A percentile compares a stretch with the other conserved stretches of the same genome.
Evolutionary conservation across 2,888 invertebrate species (phyloP).

Genomic region (Oscheius onirici): DNA sequence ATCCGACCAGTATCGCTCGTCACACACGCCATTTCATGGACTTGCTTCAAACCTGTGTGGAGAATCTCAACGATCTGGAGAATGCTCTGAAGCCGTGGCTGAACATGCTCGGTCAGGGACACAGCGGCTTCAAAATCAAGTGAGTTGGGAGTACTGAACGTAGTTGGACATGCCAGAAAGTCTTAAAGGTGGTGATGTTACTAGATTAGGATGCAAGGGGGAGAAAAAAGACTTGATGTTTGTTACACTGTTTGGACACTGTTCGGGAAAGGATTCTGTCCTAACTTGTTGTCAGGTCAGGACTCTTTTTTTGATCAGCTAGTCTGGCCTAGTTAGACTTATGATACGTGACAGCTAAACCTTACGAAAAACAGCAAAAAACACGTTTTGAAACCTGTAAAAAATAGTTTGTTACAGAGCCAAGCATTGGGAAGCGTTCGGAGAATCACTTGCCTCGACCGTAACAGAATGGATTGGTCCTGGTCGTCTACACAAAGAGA

Average conservation of each 20-base stretch:
- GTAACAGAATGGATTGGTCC: conserved; percentile 61
- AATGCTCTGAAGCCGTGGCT: conserved; percentile 60
- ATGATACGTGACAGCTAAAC: too few species aligned
- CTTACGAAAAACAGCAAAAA: too few species aligned
- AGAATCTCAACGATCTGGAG: conserved; percentile 61
- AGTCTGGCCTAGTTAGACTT: not conserved
- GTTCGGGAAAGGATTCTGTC: not conserved
- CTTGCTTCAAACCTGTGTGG: conserved; percentile 60
- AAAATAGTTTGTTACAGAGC: too few species aligned
- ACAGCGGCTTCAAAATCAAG: conserved; percentile 61
- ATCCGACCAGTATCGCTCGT: conserved; percentile 39
- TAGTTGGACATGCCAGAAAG: not conserved
- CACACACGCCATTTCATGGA: conserved; percentile 63
- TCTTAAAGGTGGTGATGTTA: not conserved
- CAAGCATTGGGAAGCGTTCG: conserved; percentile 66
- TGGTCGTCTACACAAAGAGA: conserved; percentile 62
- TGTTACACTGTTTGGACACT: not conserved
- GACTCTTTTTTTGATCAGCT: not conserved
- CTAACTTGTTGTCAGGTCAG: too few species aligned
- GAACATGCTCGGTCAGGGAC: conserved; percentile 60
- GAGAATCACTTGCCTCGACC: conserved; percentile 54
- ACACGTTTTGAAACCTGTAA: too few species aligned
- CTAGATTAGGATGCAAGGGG: not conserved
- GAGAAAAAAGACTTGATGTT: not conserved
- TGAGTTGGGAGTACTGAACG: conserved; percentile 28